Percentiles rank a stretch among this genome's conserved stretches.
These are phyloP conservation scores for Noctua pronuba DNA, from an alignment of 2,888 invertebrate species.

Conservation along the genomic window DNA sequence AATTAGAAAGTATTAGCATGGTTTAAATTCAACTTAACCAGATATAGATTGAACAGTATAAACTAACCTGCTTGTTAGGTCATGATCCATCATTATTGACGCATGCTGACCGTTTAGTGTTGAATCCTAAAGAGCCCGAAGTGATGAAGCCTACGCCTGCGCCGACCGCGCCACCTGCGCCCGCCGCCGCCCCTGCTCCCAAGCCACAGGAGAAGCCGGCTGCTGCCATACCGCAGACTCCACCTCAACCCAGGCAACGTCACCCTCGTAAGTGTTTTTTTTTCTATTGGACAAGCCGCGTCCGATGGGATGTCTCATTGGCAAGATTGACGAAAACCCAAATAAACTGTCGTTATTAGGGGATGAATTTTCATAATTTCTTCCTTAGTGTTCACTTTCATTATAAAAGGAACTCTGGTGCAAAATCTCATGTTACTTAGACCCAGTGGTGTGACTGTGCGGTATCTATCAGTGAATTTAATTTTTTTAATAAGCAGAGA, in stretches of 20 bases:
- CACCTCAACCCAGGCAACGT: constrained; percentile 61
- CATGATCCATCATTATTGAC: constrained; percentile 58
- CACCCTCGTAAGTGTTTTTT: constrained; percentile 78
- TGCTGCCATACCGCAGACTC: constrained; percentile 37
- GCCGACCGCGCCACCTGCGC: constrained; percentile 40
- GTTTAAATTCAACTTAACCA: not conserved
- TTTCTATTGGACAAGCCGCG: not conserved
- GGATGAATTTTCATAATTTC: not conserved
- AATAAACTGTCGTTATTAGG: not conserved
- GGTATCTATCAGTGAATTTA: not conserved
- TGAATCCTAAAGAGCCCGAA: constrained; percentile 82
- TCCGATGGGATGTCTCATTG: not conserved
- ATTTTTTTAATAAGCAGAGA: not conserved
- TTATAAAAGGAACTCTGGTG: not conserved
- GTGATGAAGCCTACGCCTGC: constrained; percentile 44
- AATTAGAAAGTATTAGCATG: not conserved
- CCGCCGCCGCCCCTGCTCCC: constrained; percentile 33
- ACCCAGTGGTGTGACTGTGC: not conserved
- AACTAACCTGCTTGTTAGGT: constrained; percentile 1
- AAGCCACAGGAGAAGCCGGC: constrained; percentile 42
- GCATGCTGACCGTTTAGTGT: constrained; percentile 76
- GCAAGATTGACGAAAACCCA: not conserved
- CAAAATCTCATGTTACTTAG: not conserved
- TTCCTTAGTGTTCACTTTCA: not conserved
- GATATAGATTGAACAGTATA: not conserved